Evolutionary conservation across 2,888 invertebrate species (phyloP), one percentile per base, ranked within the genome.

Genomic region (Platycheirus albimanus): DNA sequence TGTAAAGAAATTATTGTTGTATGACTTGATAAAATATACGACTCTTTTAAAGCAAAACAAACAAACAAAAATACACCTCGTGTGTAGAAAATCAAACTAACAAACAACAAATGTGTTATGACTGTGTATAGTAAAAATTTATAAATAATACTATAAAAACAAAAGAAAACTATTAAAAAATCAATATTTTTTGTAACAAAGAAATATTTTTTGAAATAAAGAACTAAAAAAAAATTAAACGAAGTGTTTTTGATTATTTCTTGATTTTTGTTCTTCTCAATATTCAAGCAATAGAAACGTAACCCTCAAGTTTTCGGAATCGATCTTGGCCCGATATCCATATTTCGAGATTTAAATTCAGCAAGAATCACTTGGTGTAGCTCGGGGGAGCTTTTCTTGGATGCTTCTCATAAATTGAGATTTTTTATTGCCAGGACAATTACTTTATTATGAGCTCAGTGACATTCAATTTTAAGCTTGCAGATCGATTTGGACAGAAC

Each of bases 81-180:
- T 51, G 30, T 66, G 64, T 52, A 61, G 58, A 51, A 56, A 64
- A 45, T 47, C 19, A 20, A 54, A 36, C 41, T 33, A 41, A 36
- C 36, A 51, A 61, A 51, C 19, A 41, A 72, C 41, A 24, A 54
- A 30, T 61, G 54, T 58, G 63, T 71, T 56, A 56, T 70, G 77
- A 81, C 81, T 81, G 81, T 81, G 81, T 67, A 81, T 81, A 81
- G 81, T 54, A 28, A 43, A 66, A 72, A 77, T 77, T 77, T 54
- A 70, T 56, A 41, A 19, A 47, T 3, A 8, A 52, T 17, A 54
- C 63, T n/a, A 24, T 24, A 24, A 52, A 30, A 64, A 64, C 20
- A 38, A 41, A 15, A 49, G 24, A 47, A 15, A 47, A 41, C n/a
- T 13, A 13, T 41, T 5, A n/a, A 49, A 56, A 41, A 52, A 49